These are phyloP conservation scores for Montipora cactus DNA, from an alignment of 64 coral and sea anemone species.

Conservation along the genomic window DNA sequence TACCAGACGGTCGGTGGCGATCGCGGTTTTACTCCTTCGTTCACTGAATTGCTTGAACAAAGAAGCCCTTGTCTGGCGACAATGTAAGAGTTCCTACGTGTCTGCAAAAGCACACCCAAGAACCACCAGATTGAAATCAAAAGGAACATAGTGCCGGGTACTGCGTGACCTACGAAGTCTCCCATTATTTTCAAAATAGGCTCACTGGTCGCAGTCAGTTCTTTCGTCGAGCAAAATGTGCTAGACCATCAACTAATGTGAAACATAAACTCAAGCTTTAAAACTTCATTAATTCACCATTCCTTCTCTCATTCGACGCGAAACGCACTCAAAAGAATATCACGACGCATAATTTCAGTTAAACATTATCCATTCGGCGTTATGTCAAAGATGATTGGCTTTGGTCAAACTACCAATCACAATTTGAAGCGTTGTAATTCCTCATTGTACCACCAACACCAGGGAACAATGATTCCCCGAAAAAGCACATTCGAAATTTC, in stretches of 20 bases:
- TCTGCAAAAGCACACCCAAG: not conserved
- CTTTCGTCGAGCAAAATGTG: not conserved
- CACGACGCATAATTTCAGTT: not conserved
- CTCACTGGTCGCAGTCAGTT: not conserved
- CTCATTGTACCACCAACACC: not conserved
- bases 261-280: not conserved
- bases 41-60: not conserved
- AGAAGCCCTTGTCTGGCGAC: not conserved
- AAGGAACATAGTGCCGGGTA: slow-evolving; percentile 30
- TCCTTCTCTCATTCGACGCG: not conserved
- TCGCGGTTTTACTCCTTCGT: not conserved
- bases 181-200: slow-evolving; percentile 53
- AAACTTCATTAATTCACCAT: not conserved
- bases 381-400: not conserved
- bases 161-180: slow-evolving; percentile 19
- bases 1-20: slow-evolving; percentile 9
- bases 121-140: slow-evolving; percentile 54
- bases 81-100: too few relatives aligned
- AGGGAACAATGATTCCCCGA: not conserved
- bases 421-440: not conserved
- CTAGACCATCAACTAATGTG: not conserved
- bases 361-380: not conserved
- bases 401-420: not conserved
- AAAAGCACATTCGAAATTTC: too few relatives aligned
- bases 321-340: not conserved